A percentile compares a stretch with the other conserved stretches of the same genome.
These are phyloP conservation scores for Alentia gelatinosa DNA, from an alignment of 2,888 invertebrate genomes.

Conservation along the genomic window DNA sequence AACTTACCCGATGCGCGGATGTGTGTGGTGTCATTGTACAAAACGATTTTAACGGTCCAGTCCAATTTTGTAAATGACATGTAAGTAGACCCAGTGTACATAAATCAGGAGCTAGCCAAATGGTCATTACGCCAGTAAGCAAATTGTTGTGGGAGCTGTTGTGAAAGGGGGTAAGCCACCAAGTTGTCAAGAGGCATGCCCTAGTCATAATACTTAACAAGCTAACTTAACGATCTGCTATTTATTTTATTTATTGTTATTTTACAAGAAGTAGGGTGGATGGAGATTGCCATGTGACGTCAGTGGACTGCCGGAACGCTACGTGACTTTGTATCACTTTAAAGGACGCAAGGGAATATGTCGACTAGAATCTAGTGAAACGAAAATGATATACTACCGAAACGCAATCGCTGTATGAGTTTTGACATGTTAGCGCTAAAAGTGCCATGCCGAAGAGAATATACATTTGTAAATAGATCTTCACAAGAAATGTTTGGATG, in stretches of 20 bases:
- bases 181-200: conserved; percentile 49
- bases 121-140: not conserved
- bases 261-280: not conserved
- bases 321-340: not conserved
- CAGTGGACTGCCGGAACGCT: not conserved
- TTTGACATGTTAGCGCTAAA: not conserved
- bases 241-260: conserved; percentile 51
- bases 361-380: no score
- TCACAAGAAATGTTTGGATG: not conserved
- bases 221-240: conserved; percentile 53
- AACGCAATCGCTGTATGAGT: no score
- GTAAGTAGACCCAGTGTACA: conserved; percentile 40
- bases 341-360: no score
- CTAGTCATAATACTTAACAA: conserved; percentile 51
- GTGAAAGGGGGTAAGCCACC: conserved; percentile 37
- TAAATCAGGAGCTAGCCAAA: conserved; percentile 1
- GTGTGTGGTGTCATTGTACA: conserved; percentile 30
- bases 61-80: conserved; percentile 36
- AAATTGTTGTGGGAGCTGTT: not conserved
- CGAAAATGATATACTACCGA: no score
- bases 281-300: not conserved
- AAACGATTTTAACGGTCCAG: conserved; percentile 35
- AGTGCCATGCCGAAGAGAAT: not conserved
- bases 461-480: conserved; percentile 1
- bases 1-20: conserved; percentile 9